Percentiles rank a stretch among this genome's conserved stretches.
These are phyloP conservation scores for Trileptium ribeirensis DNA, from an alignment of 2,888 invertebrate genomes.

Conservation along the genomic window DNA sequence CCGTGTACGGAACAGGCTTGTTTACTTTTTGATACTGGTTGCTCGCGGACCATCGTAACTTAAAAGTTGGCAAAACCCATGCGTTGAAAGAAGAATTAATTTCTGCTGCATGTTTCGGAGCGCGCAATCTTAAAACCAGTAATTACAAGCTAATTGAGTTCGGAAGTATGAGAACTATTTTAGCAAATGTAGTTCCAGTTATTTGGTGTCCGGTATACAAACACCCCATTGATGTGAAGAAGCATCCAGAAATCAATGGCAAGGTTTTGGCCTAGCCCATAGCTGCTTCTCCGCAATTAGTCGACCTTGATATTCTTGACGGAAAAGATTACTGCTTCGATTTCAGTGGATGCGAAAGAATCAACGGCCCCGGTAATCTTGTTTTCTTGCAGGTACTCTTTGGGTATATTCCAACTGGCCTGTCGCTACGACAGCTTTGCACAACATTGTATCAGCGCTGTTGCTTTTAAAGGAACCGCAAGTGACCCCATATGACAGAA, in stretches of 20 bases:
- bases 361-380: not conserved
- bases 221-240: not conserved
- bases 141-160: not conserved
- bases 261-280: not conserved
- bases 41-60: not conserved
- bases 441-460: too few species aligned
- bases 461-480: too few species aligned
- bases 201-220: constrained; percentile 1
- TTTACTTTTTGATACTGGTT: not conserved
- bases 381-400: not conserved
- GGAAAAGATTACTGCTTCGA: constrained; percentile 8
- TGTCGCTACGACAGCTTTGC: too few species aligned
- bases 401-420: too few species aligned
- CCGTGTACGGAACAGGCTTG: not conserved
- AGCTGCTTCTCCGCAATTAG: not conserved
- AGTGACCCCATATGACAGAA: too few species aligned
- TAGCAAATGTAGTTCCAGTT: not conserved
- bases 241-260: not conserved
- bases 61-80: too few species aligned
- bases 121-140: not conserved
- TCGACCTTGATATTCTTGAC: not conserved
- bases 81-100: too few species aligned
- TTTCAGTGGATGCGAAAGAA: not conserved
- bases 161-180: not conserved
- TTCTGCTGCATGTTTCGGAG: not conserved